Percentiles rank a stretch among this genome's conserved stretches.
Evolutionary conservation across 2,113 vertebrate species (phyloP).

Genomic region (Myotis davidii): DNA sequence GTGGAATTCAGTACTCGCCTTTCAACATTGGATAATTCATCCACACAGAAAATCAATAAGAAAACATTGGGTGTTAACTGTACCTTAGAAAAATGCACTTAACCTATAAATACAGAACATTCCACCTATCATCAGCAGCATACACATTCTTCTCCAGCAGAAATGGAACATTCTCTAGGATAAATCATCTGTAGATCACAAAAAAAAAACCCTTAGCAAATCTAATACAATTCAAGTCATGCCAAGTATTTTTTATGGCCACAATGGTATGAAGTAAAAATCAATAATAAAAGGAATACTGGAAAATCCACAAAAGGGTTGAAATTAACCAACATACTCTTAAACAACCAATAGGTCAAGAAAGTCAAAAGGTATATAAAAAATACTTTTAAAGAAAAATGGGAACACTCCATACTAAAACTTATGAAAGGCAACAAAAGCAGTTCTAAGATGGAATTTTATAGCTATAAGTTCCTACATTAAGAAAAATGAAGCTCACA

Average conservation of each 20-base stretch:
- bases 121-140: neutral
- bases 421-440: neutral
- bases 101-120: neutral
- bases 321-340: neutral
- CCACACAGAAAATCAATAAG: neutral
- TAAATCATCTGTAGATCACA: neutral
- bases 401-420: neutral
- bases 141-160: neutral
- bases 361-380: neutral
- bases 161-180: neutral
- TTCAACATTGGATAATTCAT: neutral
- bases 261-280: neutral
- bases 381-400: neutral
- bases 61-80: neutral
- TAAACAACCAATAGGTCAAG: neutral
- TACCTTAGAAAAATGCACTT: neutral
- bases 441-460: neutral
- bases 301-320: neutral
- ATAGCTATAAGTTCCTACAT: neutral
- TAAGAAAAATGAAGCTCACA: neutral
- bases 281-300: neutral
- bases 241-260: neutral
- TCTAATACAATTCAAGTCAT: neutral
- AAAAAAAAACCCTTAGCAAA: neutral
- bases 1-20: neutral